Base-by-base conservation (phyloP, 2,797 vertebrate species). In the Falco berigora region DNA sequence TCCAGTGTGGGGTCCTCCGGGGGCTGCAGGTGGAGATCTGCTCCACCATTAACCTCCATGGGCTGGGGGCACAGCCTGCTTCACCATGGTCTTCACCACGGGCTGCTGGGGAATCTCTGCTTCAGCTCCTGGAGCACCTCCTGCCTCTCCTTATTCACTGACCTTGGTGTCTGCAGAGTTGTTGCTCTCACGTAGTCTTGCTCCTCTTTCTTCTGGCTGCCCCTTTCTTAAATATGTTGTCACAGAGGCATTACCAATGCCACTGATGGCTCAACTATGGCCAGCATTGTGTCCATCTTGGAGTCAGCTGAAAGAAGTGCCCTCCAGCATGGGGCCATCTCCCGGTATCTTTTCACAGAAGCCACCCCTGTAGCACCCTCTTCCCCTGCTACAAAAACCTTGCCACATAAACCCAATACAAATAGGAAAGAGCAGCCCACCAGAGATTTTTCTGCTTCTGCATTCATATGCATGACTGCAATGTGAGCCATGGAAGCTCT, bases 81-180 rank as follows among this genome's bases (percentile, higher is more conserved):
- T 72, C n/a, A 22, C 12, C 9, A 0, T 3, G 4, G 12, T 19
- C 44, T 49, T 40, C 52, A 8, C 5, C 16, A 15, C 0, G 1
- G 27, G 4, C 15, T 49, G 23, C 34, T 8, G 19, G 40, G 9
- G 19, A 84, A 84, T 38, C 12, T 47, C 61, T 56, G 50, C 16
- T 42, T 16, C 42, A 17, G 42, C 15, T 8, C 16, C 42, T 42
- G 42, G 42, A 42, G 42, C 42, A 16, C 42, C 42, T 42, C 15
- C 42, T 42, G 15, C 42, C 42, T 16, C 42, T 42, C 42, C 17
- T 42, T 42, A 16, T 42, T 16, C 42, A 42, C 42, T 42, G 42
- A 17, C 42, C 42, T 42, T 42, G 42, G 42, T 34, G 50, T 44
- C 46, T 30, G 32, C 46, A 46, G 32, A 7, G 46, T 21, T 53